Evolutionary conservation across 2,888 invertebrate species (phyloP), one percentile per base, ranked within the genome.

Genomic region (Asteroscopus sphinx): DNA sequence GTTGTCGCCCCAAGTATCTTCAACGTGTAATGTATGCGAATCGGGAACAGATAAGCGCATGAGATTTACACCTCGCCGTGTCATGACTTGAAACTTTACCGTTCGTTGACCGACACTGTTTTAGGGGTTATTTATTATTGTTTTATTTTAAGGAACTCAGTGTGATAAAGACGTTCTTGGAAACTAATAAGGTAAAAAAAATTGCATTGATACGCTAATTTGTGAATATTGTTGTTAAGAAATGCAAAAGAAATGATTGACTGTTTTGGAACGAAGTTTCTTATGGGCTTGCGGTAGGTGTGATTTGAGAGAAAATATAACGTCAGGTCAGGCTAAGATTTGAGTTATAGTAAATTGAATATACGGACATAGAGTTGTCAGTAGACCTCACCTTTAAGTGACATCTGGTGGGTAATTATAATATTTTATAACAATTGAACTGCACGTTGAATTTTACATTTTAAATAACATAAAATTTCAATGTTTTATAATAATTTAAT

Each of bases 31-130:
- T 61, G 60, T 74, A 74, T 89, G 85, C 83, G 89, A 87, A 90
- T 89, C 83, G 86, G 80, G 81, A 80, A 87, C 87, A 89, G 92
- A 91, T 91, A 92, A 92, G 87, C 82, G 81, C 78, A 80, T 73
- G 85, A 90, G 90, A 92, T 92, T 92, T 93, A 92, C 91, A 91
- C 88, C 86, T 83, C 79, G 76, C 71, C 81, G 80, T 80, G 87
- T 83, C 85, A 86, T 83, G 86, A 81, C 81, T 79, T 80, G 74
- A 80, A 71, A 79, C 66, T 82, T 80, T 86, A 87, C 89, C 86
- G 91, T 90, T 88, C 82, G 75, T 79, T 85, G 85, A 83, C 87
- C 85, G 81, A 69, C 68, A 66, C 64, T 69, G 72, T 64, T 75
- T 75, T 74, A 74, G 69, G 66, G 65, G 48, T 68, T 68, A 66